phyloP scores from a whole-genome alignment of 2,113 vertebrate genomes.

The Ciconia stormi region DNA sequence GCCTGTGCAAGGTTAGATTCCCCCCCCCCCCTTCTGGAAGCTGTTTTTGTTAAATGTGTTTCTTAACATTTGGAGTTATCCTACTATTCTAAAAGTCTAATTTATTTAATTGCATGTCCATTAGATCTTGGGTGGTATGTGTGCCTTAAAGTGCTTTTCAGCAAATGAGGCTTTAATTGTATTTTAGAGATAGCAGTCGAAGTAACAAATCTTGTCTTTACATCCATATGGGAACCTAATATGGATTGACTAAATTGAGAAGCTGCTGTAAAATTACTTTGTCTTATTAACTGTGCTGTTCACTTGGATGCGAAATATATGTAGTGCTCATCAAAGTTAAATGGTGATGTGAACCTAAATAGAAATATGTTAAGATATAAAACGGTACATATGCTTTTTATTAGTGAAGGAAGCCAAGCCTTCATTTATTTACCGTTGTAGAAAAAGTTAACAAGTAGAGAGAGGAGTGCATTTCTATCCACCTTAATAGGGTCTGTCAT shows the following conservation, averaged over 20 bases:
- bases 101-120: neutral
- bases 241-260: neutral
- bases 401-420: neutral
- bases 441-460: neutral
- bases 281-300: neutral
- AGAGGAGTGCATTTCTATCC: neutral
- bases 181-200: neutral
- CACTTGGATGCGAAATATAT: neutral
- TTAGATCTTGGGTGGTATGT: neutral
- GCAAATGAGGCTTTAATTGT: conserved; percentile 4
- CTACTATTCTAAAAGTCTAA: neutral
- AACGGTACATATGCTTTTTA: neutral
- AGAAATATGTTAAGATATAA: neutral
- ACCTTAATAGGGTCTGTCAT: neutral
- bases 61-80: neutral
- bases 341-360: neutral
- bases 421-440: neutral
- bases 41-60: neutral
- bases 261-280: neutral
- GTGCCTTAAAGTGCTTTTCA: neutral
- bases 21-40: neutral
- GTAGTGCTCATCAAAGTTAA: neutral
- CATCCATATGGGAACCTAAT: neutral
- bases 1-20: neutral
- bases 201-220: neutral